These are phyloP conservation scores for Lycophotia porphyrea DNA, from an alignment of 2,888 invertebrate species.

Conservation along the genomic window DNA sequence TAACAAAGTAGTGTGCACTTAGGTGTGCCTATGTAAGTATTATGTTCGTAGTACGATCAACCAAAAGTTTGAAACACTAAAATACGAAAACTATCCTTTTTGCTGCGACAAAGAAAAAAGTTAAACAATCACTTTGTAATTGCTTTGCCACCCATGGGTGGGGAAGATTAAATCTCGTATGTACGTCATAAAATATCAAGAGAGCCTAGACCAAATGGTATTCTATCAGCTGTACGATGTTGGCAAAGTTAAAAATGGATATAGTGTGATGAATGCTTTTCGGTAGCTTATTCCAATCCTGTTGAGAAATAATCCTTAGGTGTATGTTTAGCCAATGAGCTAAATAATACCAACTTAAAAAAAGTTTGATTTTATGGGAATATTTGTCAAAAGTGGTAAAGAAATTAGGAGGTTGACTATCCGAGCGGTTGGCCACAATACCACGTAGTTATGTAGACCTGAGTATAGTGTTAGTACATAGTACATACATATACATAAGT, in stretches of 20 bases:
- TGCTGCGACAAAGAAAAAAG: neutral
- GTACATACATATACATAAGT: neutral
- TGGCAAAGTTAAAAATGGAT: neutral
- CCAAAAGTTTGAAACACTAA: neutral
- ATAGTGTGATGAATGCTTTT: neutral
- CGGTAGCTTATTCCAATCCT: neutral
- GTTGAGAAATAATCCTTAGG: neutral
- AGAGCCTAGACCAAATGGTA: neutral
- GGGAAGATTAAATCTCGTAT: neutral
- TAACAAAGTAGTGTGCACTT: neutral
- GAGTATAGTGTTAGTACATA: slow-evolving; percentile 17
- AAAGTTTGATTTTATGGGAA: too few relatives aligned
- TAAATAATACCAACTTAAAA: too few relatives aligned
- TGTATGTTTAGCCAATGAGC: neutral
- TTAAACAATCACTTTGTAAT: neutral
- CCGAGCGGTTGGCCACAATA: neutral
- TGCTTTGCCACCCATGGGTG: neutral
- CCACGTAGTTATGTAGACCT: neutral
- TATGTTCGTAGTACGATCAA: neutral
- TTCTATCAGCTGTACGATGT: neutral
- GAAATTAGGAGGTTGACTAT: neutral
- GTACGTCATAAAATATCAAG: neutral
- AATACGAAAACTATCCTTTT: neutral
- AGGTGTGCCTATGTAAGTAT: neutral
- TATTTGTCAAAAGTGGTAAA: neutral